Base-by-base conservation (phyloP, 2,113 vertebrate species). In the Scomber colias region DNA sequence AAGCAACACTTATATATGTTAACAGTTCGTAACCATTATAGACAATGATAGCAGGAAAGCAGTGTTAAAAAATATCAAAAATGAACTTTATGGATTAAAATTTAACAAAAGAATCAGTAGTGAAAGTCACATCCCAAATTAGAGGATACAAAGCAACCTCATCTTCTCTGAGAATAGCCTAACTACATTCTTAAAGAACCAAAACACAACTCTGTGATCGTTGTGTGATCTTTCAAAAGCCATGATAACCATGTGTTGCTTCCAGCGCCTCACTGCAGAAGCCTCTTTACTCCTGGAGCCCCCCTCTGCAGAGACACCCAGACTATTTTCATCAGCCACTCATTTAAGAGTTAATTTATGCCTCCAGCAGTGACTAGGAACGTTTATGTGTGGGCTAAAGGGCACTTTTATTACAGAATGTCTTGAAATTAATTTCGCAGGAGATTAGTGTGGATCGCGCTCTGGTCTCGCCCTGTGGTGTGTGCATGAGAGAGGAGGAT, bases 351-450 rank as follows among this genome's bases (percentile, higher is more conserved):
- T 86, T 92, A 73, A 94, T 92, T 87, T 85, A 91, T 80, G 79
- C 81, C 74, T 72, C 76, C 71, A 57, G 77, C 51, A 81, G 73
- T 27, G 68, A 79, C 70, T 72, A 49, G 56, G 74, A 76, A 66
- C 66, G 44, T 70, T 78, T 83, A 64, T 71, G 84, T 84, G 73
- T 73, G 77, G 82, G 79, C 75, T 87, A 86, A 91, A 83, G 80
- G 89, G 64, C 89, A 84, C 79, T 88, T 92, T 93, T 90, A 91
- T 90, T 90, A 87, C 80, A 79, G 78, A 85, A 85, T 83, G 81
- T 86, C 83, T 82, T 57, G 60, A 83, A 92, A 91, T 93, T 77
- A 86, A 92, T 92, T 92, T 92, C 7, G 68, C 71, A 68, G 77
- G 17, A 91, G 90, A 92, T 89, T 86, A 91, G 65, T 79, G 79